Evolutionary conservation across 2,888 invertebrate genomes (phyloP), one percentile per base, ranked within the genome.

Genomic region (Chloroclystis v-ata): DNA sequence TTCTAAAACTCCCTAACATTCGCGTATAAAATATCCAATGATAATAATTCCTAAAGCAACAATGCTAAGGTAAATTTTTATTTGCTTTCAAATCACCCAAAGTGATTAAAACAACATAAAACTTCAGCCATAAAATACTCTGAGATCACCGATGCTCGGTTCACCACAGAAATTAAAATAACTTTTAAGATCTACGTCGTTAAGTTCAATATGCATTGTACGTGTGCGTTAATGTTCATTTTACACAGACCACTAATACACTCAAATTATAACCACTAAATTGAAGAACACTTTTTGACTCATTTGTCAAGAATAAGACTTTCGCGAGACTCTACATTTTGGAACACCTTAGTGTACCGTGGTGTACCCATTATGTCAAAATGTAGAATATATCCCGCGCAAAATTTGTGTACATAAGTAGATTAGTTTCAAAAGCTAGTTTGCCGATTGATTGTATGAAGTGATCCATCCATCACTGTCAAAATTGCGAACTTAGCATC

Each of bases 101-200:
- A 43, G 33, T 56, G 52, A 62, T 60, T 59, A 63, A 53, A 47
- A 64, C 54, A 59, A 45, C 43, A 56, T 51, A 41, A 59, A 54
- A 35, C 16, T 9, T 25, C 37, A 44, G 28, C 25, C 33, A 44
- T 43, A 47, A 47, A 37, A 53, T 48, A 26, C 57, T 63, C 49
- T 37, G 43, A 60, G 56, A 59, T 58, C 54, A 54, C 59, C 55
- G 42, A 49, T 40, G 16, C 26, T 45, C 58, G 82, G 85, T 72
- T 63, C 47, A 76, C 85, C 85, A 68, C 85, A 82, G 62, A 70
- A 72, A 76, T 77, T 78, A 82, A 82, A 75, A 74, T 68, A 64
- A 55, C 42, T 43, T 67, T 63, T 60, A 69, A 69, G 57, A 68
- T 63, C 57, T 54, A 20, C 51, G 63, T 75, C 78, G 78, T 82